A percentile compares a stretch with the other conserved stretches of the same genome.
Conservation (phyloP, 64 coral and sea anemone species). For the Montipora cactus region DNA sequence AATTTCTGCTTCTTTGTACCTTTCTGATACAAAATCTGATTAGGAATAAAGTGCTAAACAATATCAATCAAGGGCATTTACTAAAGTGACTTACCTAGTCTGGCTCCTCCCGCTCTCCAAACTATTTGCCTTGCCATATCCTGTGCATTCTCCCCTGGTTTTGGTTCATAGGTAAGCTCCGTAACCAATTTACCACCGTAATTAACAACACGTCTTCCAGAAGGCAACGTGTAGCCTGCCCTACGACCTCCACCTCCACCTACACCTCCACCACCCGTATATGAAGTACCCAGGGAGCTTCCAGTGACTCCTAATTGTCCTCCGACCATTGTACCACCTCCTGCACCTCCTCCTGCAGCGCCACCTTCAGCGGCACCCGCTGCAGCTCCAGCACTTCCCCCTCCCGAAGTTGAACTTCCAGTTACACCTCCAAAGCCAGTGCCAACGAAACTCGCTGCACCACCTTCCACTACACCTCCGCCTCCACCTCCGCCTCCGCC, state of each 20-base stretch:
- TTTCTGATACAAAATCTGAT: no score
- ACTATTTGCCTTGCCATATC: background rate
- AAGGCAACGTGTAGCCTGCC: no score
- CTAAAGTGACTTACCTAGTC: background rate
- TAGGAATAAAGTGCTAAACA: no score
- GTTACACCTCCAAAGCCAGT: no score
- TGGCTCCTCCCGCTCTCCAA: conserved; percentile 9
- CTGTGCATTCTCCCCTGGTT: conserved; percentile 19
- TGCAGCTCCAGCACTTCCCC: background rate
- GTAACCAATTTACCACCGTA: background rate
- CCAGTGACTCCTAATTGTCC: no score
- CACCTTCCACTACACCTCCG: background rate
- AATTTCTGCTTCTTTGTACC: no score
- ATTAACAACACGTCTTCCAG: no score
- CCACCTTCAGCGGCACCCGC: background rate
- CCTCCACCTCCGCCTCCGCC: background rate
- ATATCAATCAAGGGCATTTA: no score
- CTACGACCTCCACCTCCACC: background rate
- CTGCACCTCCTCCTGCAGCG: background rate
- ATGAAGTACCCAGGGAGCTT: no score
- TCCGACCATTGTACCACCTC: background rate
- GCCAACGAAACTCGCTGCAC: background rate
- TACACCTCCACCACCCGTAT: background rate
- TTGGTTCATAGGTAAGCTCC: background rate
- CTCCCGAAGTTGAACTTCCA: background rate